Conservation (phyloP, 2,888 invertebrate species). For the Drosophila paranaensis region DNA sequence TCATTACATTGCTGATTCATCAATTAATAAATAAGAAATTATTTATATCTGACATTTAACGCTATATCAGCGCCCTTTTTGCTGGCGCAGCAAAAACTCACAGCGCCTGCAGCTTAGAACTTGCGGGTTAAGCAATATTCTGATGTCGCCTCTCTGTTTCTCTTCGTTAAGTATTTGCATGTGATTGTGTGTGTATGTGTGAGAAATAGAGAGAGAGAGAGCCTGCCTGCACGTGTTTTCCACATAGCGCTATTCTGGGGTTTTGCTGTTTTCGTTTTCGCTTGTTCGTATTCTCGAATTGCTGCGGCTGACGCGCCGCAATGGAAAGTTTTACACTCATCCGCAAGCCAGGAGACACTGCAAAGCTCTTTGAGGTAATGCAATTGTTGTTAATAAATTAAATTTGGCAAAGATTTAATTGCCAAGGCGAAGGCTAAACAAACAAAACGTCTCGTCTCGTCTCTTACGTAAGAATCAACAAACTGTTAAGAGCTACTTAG, state of each 20-base stretch:
- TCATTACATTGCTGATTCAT: background rate
- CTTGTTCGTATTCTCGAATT: slow-evolving; percentile 44
- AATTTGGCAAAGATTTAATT: slow-evolving; percentile 42
- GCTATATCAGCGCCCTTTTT: background rate
- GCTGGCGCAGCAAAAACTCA: background rate
- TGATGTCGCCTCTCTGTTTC: slow-evolving; percentile 36
- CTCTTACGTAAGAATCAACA: slow-evolving; percentile 72
- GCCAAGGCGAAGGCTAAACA: slow-evolving; percentile 53
- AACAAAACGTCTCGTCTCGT: slow-evolving; percentile 32
- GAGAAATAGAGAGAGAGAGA: background rate
- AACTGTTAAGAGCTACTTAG: slow-evolving; percentile 52
- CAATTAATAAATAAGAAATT: background rate
- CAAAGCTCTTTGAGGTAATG: slow-evolving; percentile 33
- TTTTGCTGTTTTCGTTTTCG: slow-evolving; percentile 50
- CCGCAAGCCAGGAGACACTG: background rate
- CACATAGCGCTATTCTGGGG: slow-evolving; percentile 31
- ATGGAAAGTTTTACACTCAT: slow-evolving; percentile 62
- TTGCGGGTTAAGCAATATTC: slow-evolving; percentile 24
- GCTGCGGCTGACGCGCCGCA: slow-evolving; percentile 32
- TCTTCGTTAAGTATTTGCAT: slow-evolving; percentile 8
- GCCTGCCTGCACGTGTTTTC: slow-evolving; percentile 40
- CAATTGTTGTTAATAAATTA: slow-evolving; percentile 64
- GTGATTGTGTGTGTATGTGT: background rate
- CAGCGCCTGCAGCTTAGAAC: slow-evolving; percentile 30
- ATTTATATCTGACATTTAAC: background rate